Percentiles rank a stretch among this genome's conserved stretches.
Evolutionary conservation across 2,797 vertebrate species (phyloP).

Genomic region (Orientallactaga sibirica): DNA sequence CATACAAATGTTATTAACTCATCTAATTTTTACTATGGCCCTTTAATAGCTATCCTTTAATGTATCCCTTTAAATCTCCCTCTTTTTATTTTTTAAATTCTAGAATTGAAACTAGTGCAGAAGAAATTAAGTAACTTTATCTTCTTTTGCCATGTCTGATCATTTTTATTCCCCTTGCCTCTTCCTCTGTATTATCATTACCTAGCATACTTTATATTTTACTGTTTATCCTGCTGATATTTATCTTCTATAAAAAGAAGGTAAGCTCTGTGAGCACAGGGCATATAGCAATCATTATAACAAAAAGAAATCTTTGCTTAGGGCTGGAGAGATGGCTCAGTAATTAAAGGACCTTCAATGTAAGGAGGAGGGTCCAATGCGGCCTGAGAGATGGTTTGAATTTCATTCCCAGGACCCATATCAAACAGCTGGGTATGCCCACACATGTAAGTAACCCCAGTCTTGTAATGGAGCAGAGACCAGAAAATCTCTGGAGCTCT

Average conservation of each 20-base stretch:
- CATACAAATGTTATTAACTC: neutral
- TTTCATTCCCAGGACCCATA: too few species aligned
- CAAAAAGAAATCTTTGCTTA: constrained; percentile 12
- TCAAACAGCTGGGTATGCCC: too few species aligned
- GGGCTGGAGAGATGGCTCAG: neutral
- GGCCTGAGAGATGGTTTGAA: too few species aligned
- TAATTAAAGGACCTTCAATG: too few species aligned
- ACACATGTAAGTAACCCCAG: too few species aligned
- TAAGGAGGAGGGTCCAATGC: too few species aligned
- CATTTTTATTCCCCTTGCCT: neutral
- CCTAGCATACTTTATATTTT: constrained; percentile 3
- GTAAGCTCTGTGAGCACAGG: neutral
- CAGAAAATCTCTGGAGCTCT: too few species aligned
- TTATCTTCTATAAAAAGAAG: constrained; percentile 40
- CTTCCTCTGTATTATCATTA: neutral
- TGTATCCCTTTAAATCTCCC: neutral
- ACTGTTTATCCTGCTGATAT: neutral
- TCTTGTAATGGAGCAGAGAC: too few species aligned
- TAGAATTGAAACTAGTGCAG: constrained; percentile 40
- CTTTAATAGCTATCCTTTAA: neutral
- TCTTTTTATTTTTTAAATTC: constrained; percentile 33
- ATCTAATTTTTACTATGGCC: neutral
- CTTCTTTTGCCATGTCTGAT: neutral
- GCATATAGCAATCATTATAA: neutral
- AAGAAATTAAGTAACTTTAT: constrained; percentile 37